Evolutionary conservation across 2,113 vertebrate species (phyloP), one percentile per base, ranked within the genome.

Genomic region (Brachypteracias leptosomus): DNA sequence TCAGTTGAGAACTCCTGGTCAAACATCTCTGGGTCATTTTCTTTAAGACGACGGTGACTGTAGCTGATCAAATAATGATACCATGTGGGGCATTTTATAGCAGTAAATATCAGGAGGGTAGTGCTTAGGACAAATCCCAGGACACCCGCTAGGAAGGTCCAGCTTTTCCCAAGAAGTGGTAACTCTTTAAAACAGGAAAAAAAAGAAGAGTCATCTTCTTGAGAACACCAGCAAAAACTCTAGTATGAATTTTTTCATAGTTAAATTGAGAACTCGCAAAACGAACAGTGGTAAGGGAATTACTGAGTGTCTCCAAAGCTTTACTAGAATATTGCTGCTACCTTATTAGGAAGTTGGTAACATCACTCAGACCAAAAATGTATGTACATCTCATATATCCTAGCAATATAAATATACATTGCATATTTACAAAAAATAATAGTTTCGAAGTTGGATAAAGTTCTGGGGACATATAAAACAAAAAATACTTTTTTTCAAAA

Each of bases 21-120:
- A 81, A 74, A 98, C 67, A 90, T 97, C 9, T 98, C 97, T 2
- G 97, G 92, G 49, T 98, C 97, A 3, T 97, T 96, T 85, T 99
- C 98, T 65, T 97, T 73, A 17, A 99, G 96, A 29, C 95, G 98
- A 44, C 70, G 98, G 62, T 99, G 99, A 19, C 97, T 97, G 77
- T 99, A 99, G 97, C 98, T 98, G 57, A 98, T 96, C 59, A 99
- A 93, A 71, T 98, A 95, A 40, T 88, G 98, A 89, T 98, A 99
- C 98, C 98, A 99, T 46, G 96, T 94, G 0, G 99, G 99, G 35
- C 98, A 99, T 96, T 99, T 99, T 85, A 98, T 81, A 75, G 98
- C 98, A 51, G 96, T 97, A 8, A 98, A 51, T 35, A 99, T 98
- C 95, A 99, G 83, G 47, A 97, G 35, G 22, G 98, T 98, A 21